Conservation (phyloP, 2,797 vertebrate genomes). For the Petrocephalus sullivani region DNA sequence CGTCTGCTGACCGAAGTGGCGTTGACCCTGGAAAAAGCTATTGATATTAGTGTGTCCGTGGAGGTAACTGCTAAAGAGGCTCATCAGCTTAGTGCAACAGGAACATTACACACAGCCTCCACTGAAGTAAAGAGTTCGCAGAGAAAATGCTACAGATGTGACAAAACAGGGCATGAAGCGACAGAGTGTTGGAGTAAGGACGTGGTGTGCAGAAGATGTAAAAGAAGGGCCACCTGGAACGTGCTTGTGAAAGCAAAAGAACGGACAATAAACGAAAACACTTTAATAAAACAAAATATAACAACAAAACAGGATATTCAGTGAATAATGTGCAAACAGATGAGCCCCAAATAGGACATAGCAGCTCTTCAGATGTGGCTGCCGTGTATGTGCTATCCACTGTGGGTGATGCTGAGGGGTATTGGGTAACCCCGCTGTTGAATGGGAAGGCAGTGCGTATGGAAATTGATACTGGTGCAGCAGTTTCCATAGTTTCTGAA, state of each 20-base stretch:
- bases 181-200: constrained; percentile 23
- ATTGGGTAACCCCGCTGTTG: not conserved
- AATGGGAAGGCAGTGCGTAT: not conserved
- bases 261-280: not conserved
- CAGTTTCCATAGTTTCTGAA: not conserved
- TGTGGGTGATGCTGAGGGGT: not conserved
- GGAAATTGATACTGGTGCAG: constrained; percentile 3
- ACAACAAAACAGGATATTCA: not conserved
- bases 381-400: not conserved
- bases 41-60: constrained; percentile 23
- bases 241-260: constrained; percentile 20
- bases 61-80: constrained; percentile 18
- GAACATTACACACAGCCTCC: constrained; percentile 31
- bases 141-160: constrained; percentile 15
- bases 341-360: not conserved
- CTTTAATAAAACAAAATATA: not conserved
- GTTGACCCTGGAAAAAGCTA: constrained; percentile 1
- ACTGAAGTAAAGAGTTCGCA: constrained; percentile 14
- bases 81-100: constrained; percentile 33
- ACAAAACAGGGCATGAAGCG: not conserved
- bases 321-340: not conserved
- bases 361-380: not conserved
- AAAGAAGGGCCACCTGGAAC: constrained; percentile 21
- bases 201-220: constrained; percentile 15
- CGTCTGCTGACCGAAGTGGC: not conserved